Conservation (phyloP, 2,797 vertebrate species). For the Remorina albescens region DNA sequence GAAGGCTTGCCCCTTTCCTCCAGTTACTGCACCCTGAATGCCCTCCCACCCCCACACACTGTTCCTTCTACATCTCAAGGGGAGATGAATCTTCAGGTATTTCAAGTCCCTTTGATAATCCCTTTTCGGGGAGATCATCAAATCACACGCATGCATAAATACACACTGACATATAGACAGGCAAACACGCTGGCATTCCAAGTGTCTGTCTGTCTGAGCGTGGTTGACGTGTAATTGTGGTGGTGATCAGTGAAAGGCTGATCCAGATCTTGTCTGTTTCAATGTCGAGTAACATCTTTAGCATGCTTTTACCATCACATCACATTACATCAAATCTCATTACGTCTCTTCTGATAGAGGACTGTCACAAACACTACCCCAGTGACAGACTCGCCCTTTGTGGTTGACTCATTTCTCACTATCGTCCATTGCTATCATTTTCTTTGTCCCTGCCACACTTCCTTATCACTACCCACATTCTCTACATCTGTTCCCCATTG, state of each 20-base stretch:
- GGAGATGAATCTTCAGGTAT: constrained; percentile 44
- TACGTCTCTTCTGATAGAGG: constrained; percentile 52
- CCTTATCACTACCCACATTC: constrained; percentile 58
- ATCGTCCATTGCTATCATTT: constrained; percentile 51
- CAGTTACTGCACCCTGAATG: background rate
- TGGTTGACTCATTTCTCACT: constrained; percentile 39
- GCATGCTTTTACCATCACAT: constrained; percentile 45
- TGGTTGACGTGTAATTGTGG: constrained; percentile 10
- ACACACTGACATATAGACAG: constrained; percentile 33
- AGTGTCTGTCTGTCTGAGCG: background rate
- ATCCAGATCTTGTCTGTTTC: constrained; percentile 58
- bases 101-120: constrained; percentile 44
- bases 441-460: constrained; percentile 47
- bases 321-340: constrained; percentile 61
- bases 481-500: constrained; percentile 62
- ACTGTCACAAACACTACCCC: constrained; percentile 39
- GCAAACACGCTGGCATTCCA: constrained; percentile 5
- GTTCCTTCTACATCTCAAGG: constrained; percentile 28
- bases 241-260: constrained; percentile 28
- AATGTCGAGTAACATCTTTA: constrained; percentile 41
- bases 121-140: constrained; percentile 35
- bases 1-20: constrained; percentile 34
- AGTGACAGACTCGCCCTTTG: constrained; percentile 36
- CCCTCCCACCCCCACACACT: background rate
- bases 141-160: constrained; percentile 28